Evolutionary conservation across 2,797 vertebrate species (phyloP), one percentile per base, ranked within the genome.

Genomic region (Danio albolineatus): DNA sequence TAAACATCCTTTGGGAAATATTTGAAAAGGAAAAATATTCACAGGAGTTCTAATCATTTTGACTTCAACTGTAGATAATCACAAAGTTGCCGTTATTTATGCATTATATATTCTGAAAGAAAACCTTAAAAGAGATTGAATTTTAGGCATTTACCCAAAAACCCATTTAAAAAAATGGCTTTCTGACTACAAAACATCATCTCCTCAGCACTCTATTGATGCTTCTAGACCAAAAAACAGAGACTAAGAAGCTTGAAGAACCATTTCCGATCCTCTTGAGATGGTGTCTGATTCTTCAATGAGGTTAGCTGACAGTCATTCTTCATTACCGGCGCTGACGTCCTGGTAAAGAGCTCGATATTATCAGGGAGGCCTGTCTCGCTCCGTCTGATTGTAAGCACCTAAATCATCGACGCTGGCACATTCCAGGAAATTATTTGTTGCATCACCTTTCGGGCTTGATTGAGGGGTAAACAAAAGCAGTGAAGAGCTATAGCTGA

Each of bases 381-480:
- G 85, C 84, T 86, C 62, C 61, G 69, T 53, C 70, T 78, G 65
- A 85, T 86, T 85, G 56, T 83, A 79, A 51, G 71, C 78, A 81
- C 85, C 84, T 69, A 88, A 87, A 89, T 87, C 81, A 90, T 88
- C 70, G 70, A 73, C 60, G 73, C 70, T 82, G 85, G 84, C 86
- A 88, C 84, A 87, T 89, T 84, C 70, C 85, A 90, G 89, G 89
- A 89, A 90, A 89, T 90, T 86, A 84, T 88, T 88, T 87, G 78
- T 78, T 49, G 60, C 76, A 48, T 86, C 46, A 51, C 28, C 81
- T 85, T 87, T 87, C 88, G 39, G 28, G 65, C 36, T 79, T 75
- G 73, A 79, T 76, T 76, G 71, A 62, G 59, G 59, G 49, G 51
- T 49, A 79, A 83, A 83, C 72, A 79, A 70, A 28, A 61, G 56